Percentiles rank a stretch among this genome's conserved stretches.
Evolutionary conservation across 2,113 vertebrate species (phyloP).

Genomic region (Hiodon alosoides): DNA sequence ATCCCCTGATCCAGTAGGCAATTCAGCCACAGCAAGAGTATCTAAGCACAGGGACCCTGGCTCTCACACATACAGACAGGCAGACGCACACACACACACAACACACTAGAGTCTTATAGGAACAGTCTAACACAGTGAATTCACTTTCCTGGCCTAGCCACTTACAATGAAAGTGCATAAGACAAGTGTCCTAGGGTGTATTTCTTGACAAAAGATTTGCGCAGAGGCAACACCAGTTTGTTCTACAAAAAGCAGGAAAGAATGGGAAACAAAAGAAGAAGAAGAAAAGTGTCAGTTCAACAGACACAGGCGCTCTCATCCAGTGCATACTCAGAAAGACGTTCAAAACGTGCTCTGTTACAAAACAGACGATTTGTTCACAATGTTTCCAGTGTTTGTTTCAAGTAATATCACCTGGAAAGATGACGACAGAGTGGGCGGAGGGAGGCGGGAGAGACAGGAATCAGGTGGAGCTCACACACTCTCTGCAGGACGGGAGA

Average conservation of each 20-base stretch:
- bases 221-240: constrained; percentile 76
- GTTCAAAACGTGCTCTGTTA: constrained; percentile 12
- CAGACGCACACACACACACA: background rate
- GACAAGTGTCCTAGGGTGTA: constrained; percentile 58
- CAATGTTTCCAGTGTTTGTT: constrained; percentile 31
- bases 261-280: constrained; percentile 43
- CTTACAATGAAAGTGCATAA: constrained; percentile 61
- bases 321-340: constrained; percentile 28
- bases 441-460: background rate
- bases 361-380: constrained; percentile 13
- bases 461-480: background rate
- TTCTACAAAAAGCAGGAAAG: constrained; percentile 61
- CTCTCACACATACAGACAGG: background rate
- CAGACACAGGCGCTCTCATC: constrained; percentile 38
- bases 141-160: constrained; percentile 49
- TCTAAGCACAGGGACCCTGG: background rate
- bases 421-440: background rate
- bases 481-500: background rate
- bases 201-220: constrained; percentile 76
- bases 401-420: constrained; percentile 57
- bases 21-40: constrained; percentile 17
- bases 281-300: constrained; percentile 48
- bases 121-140: constrained; percentile 35
- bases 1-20: background rate
- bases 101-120: constrained; percentile 11